Base-by-base conservation (phyloP, 2,888 invertebrate genomes). In the Osedax frankpressi region DNA sequence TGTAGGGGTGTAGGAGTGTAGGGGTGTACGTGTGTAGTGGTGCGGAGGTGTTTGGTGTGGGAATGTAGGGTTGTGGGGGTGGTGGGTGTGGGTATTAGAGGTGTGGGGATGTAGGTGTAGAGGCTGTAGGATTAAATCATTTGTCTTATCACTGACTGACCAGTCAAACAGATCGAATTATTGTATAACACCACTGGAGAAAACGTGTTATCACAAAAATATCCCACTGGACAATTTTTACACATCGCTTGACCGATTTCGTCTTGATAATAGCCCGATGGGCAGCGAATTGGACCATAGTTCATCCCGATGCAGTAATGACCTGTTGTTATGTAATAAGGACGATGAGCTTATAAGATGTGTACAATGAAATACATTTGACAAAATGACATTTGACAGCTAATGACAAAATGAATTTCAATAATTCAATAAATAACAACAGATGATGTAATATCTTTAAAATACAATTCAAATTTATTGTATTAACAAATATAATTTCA, bases 231-330 rank as follows among this genome's bases (percentile, higher is more conserved):
- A 74, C 83, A 83, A 2, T 76, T 75, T 75, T 81, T 82, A 75
- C 83, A 83, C 1, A 74, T 73, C 0, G 75, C 77, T 74, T 82
- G 80, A 11, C 79, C 72, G 11, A 75, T 77, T 71, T 81, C 79
- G 76, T 82, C 82, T 74, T 82, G 82, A 75, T 83, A 83, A 1
- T 75, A 77, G 0, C 83, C 83, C 2, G 80, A 78, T n/a, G 30
- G 74, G 78, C 83, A 83, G 3, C 82, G 76, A n/a, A 81, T 75
- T 3, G 79, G 77, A 62, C 78, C 77, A 59, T 79, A 78, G 72
- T 80, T 80, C 30, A 82, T 82, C 3, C 72, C 63, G 24, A 80
- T 78, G 76, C 83, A 83, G 73, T 79, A 78, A 75, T 82, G 79
- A 74, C 83, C 82, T 82, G 74, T n/a, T n/a, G n/a, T n/a, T n/a